Conservation (phyloP, 2,113 vertebrate genomes). For the Capricornis sumatraensis region DNA sequence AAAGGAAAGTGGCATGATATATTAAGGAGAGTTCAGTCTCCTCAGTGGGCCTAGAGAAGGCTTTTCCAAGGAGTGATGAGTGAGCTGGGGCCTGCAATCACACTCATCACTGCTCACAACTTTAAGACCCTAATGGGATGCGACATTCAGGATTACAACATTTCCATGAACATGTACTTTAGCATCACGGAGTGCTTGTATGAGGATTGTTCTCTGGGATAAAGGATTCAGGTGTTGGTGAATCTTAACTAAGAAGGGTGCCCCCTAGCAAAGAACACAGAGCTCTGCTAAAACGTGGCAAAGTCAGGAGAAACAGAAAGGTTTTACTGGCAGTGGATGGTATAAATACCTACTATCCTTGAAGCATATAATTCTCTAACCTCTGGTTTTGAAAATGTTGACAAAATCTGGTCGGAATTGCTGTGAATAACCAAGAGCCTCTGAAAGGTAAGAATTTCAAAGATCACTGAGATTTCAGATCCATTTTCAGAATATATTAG, state of each 20-base stretch:
- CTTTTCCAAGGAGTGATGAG: background rate
- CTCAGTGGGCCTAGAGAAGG: background rate
- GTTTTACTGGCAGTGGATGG: background rate
- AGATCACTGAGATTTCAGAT: conserved; percentile 37
- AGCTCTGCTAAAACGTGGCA: background rate
- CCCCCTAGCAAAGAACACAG: background rate
- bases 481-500: background rate
- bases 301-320: background rate
- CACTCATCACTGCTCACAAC: background rate
- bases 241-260: background rate
- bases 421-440: background rate
- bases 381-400: conserved; percentile 11
- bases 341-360: background rate
- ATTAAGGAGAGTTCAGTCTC: background rate
- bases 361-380: background rate
- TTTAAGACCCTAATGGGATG: background rate
- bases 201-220: background rate
- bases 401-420: conserved; percentile 37
- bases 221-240: background rate
- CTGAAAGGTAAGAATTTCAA: conserved; percentile 4
- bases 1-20: background rate
- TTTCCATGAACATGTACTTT: background rate
- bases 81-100: background rate
- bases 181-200: background rate
- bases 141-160: background rate